Evolutionary conservation across 2,797 vertebrate species (phyloP).

Genomic region (Sebastiscus albofasciatus): DNA sequence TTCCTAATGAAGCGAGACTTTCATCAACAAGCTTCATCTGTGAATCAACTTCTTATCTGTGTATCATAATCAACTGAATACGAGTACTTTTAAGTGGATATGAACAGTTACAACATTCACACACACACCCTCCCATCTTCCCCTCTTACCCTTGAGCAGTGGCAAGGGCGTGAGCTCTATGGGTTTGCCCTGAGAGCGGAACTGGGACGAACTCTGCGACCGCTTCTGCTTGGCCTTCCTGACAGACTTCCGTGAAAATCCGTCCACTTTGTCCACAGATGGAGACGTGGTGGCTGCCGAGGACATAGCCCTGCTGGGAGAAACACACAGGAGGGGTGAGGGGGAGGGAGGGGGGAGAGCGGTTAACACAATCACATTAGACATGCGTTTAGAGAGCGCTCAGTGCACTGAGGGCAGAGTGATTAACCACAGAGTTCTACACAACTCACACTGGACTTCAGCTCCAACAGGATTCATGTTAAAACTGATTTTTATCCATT

Average conservation of each 20-base stretch:
- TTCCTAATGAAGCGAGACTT: not conserved
- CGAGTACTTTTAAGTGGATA: not conserved
- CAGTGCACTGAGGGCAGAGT: not conserved
- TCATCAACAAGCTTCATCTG: not conserved
- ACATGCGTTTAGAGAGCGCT: not conserved
- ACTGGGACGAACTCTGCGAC: conserved; percentile 99
- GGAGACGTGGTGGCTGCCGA: conserved; percentile 98
- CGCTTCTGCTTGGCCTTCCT: conserved; percentile 99
- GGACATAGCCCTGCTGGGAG: conserved; percentile 97
- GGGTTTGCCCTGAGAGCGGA: conserved; percentile 99
- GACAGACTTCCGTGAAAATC: conserved; percentile 99
- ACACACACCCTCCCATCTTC: conserved; percentile 67
- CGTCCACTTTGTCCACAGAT: conserved; percentile 99
- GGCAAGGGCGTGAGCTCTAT: conserved; percentile 98
- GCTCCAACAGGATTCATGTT: not conserved
- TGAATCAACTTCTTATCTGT: not conserved
- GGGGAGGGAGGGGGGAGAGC: too few species aligned
- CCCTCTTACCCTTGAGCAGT: conserved; percentile 96
- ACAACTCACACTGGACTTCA: not conserved
- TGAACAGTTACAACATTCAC: not conserved
- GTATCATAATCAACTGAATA: not conserved
- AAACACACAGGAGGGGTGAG: conserved; percentile 7
- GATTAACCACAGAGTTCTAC: not conserved
- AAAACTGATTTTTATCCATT: not conserved
- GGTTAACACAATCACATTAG: conserved; percentile 2